Evolutionary conservation across 2,113 vertebrate genomes (phyloP).

Genomic region (Gopherus flavomarginatus): DNA sequence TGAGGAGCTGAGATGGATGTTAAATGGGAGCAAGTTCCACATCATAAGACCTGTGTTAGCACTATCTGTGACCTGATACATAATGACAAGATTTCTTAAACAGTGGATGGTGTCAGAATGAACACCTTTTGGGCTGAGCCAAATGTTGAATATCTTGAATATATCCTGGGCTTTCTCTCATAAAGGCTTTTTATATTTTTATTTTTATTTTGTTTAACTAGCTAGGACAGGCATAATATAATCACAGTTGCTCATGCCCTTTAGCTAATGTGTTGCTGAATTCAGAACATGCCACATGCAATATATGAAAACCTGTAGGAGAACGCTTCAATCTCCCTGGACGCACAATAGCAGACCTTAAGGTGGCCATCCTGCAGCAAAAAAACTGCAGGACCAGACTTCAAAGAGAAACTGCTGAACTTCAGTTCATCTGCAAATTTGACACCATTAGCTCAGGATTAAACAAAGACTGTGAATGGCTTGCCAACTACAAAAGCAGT

Average conservation of each 20-base stretch:
- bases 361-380: too few species aligned
- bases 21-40: neutral
- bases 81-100: neutral
- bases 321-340: too few species aligned
- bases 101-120: neutral
- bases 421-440: too few species aligned
- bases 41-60: neutral
- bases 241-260: conserved; percentile 4
- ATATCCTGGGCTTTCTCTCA: neutral
- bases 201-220: conserved; percentile 14
- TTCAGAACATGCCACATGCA: neutral
- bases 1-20: neutral
- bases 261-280: neutral
- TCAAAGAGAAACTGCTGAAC: too few species aligned
- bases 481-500: too few species aligned
- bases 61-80: neutral
- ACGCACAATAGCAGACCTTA: too few species aligned
- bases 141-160: neutral
- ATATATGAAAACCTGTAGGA: too few species aligned
- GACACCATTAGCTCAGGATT: too few species aligned
- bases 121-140: neutral
- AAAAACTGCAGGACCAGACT: too few species aligned
- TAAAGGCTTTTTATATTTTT: neutral
- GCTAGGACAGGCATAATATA: neutral
- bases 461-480: too few species aligned